Percentiles rank a stretch among this genome's conserved stretches.
Conservation (phyloP, 2,888 invertebrate genomes). For the Cryptocheilus praepositus region DNA sequence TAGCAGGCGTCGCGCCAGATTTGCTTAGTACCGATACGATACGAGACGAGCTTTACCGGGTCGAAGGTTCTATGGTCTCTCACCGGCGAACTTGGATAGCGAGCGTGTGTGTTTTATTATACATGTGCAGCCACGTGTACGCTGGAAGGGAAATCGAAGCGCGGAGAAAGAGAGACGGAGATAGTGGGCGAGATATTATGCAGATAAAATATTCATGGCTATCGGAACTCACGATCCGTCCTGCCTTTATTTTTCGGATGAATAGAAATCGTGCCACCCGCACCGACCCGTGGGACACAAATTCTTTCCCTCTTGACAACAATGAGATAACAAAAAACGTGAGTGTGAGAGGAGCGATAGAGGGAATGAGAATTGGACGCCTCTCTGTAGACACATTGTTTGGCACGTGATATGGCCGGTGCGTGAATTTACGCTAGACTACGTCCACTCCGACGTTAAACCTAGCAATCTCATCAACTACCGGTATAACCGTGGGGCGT, state of each 20-base stretch:
- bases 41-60: slow-evolving; percentile 1
- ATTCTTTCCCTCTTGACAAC: slow-evolving; percentile 43
- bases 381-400: slow-evolving; percentile 6
- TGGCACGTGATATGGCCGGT: slow-evolving; percentile 40
- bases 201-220: slow-evolving; percentile 69
- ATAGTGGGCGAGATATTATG: slow-evolving; percentile 54
- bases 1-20: neutral
- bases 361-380: no score
- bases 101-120: neutral
- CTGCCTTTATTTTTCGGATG: slow-evolving; percentile 68
- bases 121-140: no score
- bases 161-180: slow-evolving; percentile 7
- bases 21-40: neutral
- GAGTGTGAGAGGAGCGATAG: neutral
- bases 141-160: neutral
- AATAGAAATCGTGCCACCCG: slow-evolving; percentile 63
- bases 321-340: slow-evolving; percentile 23
- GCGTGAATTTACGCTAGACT: slow-evolving; percentile 26
- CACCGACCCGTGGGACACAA: slow-evolving; percentile 43
- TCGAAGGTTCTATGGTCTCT: slow-evolving; percentile 2
- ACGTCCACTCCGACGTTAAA: neutral
- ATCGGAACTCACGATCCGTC: slow-evolving; percentile 66
- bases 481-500: no score
- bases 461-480: neutral
- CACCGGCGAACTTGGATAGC: neutral